Base-by-base conservation (phyloP, 2,113 vertebrate species). In the Sciurus niger region DNA sequence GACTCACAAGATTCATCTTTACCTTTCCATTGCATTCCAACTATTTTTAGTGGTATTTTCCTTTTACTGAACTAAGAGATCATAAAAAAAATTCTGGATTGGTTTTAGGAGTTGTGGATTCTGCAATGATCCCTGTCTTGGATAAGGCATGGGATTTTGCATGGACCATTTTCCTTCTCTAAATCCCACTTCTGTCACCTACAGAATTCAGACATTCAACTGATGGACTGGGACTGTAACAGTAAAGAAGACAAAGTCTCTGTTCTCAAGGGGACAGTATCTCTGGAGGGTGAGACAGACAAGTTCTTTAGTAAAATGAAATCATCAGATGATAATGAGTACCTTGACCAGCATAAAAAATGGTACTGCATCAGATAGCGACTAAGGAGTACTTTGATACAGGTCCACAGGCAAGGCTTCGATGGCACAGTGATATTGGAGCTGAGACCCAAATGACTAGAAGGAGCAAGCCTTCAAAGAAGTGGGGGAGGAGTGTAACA, bases 41-140 rank as follows among this genome's bases (percentile, higher is more conserved):
- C 13, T 24, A 68, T 92, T 53, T 20, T 84, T 55, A 65, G 30
- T 25, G 60, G 9, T 20, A 51, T 70, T 87, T 94, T 58, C 18
- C 46, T 93, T 84, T 74, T 84, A 32, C 28, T 90, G 55, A 96
- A 70, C 8, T 63, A 73, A 95, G 34, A 30, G 51, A 55, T 85
- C 46, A n/a, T 48, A 6, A 79, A 93, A 93, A 32, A 70, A 72
- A 24, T 67, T 73, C 72, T 88, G 46, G 46, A 40, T 13, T 92
- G 76, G 89, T 84, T 91, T 76, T 18, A 84, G 72, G 12, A 87
- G 30, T 0, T 40, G 1, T 84, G 43, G 18, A 76, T 65, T n/a
- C n/a, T 3, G 55, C 2, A 37, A 40, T 70, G 40, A 30, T 78
- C 28, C 70, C 85, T 40, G 30, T 53, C n/a, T 92, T 11, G 53